Percentiles rank a stretch among this genome's conserved stretches.
phyloP scores from a whole-genome alignment of 2,888 invertebrate genomes.

The Stenoptilia bipunctidactyla region DNA sequence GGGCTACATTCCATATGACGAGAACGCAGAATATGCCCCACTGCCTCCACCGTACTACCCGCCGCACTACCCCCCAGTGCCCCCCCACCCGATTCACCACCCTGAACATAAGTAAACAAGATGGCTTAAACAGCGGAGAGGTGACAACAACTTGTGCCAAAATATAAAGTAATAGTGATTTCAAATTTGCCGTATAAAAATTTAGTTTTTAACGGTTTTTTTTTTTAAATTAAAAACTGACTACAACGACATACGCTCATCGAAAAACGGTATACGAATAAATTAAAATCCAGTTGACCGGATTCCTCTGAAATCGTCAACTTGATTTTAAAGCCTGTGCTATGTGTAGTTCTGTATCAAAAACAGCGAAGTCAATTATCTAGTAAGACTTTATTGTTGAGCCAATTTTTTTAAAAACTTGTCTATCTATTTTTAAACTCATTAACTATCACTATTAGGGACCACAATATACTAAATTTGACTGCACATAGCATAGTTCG shows the following conservation, averaged over 20 bases:
- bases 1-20: constrained; percentile 52
- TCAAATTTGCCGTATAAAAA: no score
- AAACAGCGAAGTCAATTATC: no score
- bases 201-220: no score
- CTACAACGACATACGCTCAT: constrained; percentile 27
- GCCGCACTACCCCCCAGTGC: constrained; percentile 14
- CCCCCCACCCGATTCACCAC: constrained; percentile 14
- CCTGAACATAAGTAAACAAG: constrained; percentile 34
- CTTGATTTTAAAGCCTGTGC: background rate
- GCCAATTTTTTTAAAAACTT: no score
- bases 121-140: background rate
- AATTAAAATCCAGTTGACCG: background rate
- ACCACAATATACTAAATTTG: no score
- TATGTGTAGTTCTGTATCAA: background rate
- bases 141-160: no score
- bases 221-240: background rate
- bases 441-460: no score
- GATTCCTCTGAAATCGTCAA: background rate
- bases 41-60: constrained; percentile 29
- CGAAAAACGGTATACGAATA: constrained; percentile 31
- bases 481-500: no score
- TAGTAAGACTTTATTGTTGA: no score
- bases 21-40: constrained; percentile 39
- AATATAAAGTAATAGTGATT: no score
- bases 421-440: no score